Evolutionary conservation across 1,140 invertebrate genomes (phyloP).

Genomic region (Ctenoplectra terminalis): DNA sequence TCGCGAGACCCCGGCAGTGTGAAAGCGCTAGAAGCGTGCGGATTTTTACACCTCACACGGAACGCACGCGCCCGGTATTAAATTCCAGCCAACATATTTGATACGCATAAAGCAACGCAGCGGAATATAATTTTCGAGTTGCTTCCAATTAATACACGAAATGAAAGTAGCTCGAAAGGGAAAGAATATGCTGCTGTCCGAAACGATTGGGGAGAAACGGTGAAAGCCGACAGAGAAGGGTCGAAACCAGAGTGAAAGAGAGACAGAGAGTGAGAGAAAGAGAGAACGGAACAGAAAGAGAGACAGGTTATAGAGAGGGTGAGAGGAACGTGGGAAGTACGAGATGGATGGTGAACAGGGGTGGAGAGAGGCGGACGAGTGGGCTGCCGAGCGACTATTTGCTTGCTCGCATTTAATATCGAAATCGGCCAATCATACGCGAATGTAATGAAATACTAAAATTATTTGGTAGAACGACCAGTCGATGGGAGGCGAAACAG

Average conservation of each 20-base stretch:
- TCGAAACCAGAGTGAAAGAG: background rate
- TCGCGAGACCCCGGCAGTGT: slow-evolving; percentile 34
- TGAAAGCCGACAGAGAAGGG: slow-evolving; percentile 10
- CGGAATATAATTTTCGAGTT: slow-evolving; percentile 71
- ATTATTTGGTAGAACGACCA: slow-evolving; percentile 58
- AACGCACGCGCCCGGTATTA: slow-evolving; percentile 62
- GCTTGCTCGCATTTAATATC: slow-evolving; percentile 70
- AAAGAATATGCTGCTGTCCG: slow-evolving; percentile 53
- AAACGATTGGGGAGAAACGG: slow-evolving; percentile 4
- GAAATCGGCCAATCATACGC: slow-evolving; percentile 69
- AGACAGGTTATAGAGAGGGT: slow-evolving; percentile 22
- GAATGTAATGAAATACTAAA: slow-evolving; percentile 68
- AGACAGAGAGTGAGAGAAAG: too few relatives aligned
- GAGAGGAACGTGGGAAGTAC: slow-evolving; percentile 20
- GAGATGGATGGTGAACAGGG: slow-evolving; percentile 16
- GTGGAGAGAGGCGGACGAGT: slow-evolving; percentile 43
- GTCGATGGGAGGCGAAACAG: background rate
- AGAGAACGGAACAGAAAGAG: slow-evolving; percentile 2
- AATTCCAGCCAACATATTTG: slow-evolving; percentile 66
- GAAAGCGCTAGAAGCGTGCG: slow-evolving; percentile 49
- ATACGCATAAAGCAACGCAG: slow-evolving; percentile 61
- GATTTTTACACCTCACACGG: slow-evolving; percentile 65
- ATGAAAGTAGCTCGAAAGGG: slow-evolving; percentile 60
- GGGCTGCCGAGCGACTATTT: slow-evolving; percentile 62
- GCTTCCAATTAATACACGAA: slow-evolving; percentile 71